phyloP scores from a whole-genome alignment of 1,140 invertebrate genomes.

The Camponotus floridanus region DNA sequence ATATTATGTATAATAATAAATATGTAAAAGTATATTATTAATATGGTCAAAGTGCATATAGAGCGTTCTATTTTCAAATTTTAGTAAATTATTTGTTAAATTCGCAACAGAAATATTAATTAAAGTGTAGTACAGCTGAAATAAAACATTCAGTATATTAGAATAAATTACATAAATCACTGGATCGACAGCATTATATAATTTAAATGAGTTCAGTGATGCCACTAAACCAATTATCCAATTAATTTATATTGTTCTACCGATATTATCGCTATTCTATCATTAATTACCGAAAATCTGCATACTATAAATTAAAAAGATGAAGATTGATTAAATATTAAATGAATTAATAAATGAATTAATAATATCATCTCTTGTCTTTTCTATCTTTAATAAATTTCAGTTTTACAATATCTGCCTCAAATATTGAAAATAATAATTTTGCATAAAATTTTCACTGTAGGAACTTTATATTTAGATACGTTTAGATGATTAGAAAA shows the following conservation, averaged over 20 bases:
- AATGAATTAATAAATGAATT: conserved; percentile 16
- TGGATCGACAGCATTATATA: conserved; percentile 37
- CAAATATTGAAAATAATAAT: neutral
- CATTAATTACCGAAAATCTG: conserved; percentile 9
- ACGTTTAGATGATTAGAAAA: neutral
- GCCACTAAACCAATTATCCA: neutral
- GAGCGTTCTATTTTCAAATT: neutral
- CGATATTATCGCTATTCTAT: conserved; percentile 8
- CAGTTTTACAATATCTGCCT: neutral
- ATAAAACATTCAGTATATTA: conserved; percentile 11
- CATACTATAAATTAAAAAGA: neutral
- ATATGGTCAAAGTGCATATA: neutral
- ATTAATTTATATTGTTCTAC: conserved; percentile 32
- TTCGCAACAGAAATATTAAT: neutral
- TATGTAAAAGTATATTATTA: neutral
- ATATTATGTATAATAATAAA: neutral
- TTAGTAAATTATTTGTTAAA: neutral
- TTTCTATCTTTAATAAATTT: neutral
- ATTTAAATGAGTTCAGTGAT: conserved; percentile 16
- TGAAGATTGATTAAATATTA: neutral
- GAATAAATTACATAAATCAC: conserved; percentile 6
- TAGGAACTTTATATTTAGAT: neutral
- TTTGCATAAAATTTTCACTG: neutral
- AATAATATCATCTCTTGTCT: neutral
- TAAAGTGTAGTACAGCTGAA: neutral